Evolutionary conservation across 2,888 invertebrate genomes (phyloP).

Genomic region (Drosophila atripex): DNA sequence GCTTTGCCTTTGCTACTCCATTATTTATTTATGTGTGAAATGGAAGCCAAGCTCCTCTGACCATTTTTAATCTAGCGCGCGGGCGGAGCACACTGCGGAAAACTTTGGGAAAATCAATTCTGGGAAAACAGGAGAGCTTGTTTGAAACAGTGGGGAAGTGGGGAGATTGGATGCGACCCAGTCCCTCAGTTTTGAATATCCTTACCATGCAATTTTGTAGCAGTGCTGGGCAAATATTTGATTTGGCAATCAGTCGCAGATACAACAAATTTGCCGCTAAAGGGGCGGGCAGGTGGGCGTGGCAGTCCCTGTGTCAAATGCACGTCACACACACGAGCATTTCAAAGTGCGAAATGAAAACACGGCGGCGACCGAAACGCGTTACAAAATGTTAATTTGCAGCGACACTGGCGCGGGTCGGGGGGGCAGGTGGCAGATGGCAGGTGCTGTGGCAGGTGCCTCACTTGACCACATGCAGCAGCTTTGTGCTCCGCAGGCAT

Average conservation of each 20-base stretch:
- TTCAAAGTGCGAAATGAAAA: conserved; percentile 67
- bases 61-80: conserved; percentile 9
- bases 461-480: conserved; percentile 44
- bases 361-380: conserved; percentile 58
- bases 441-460: conserved; percentile 42
- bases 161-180: no score
- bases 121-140: neutral
- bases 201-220: neutral
- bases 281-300: conserved; percentile 5
- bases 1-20: conserved; percentile 11
- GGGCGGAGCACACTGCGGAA: neutral
- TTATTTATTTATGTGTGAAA: conserved; percentile 51
- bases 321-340: conserved; percentile 50
- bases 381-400: conserved; percentile 78
- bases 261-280: conserved; percentile 69
- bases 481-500: conserved; percentile 51
- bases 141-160: no score
- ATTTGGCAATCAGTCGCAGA: conserved; percentile 72
- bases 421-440: neutral
- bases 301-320: conserved; percentile 54
- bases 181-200: neutral
- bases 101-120: neutral
- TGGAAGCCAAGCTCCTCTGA: conserved; percentile 40
- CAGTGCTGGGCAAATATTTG: conserved; percentile 64
- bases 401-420: conserved; percentile 37